phyloP scores from a whole-genome alignment of 2,113 vertebrate genomes.

The Herpetotheres cachinnans region DNA sequence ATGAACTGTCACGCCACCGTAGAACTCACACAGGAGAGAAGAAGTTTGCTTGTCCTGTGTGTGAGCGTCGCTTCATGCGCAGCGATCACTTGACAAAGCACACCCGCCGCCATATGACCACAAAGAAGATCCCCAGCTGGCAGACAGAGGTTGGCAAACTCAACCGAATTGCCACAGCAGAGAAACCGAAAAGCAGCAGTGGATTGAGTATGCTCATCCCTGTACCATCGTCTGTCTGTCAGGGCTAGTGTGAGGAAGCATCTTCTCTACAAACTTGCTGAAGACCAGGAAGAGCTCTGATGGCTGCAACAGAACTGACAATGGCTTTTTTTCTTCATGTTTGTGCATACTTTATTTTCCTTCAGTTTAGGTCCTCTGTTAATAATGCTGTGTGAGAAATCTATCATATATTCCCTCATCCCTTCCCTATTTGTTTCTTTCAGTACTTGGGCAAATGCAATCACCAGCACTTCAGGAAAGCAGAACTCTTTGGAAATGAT shows the following conservation, averaged over 20 bases:
- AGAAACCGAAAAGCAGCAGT: conserved; percentile 52
- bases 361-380: neutral
- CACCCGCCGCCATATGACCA: conserved; percentile 86
- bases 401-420: neutral
- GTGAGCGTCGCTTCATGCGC: conserved; percentile 96
- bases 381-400: conserved; percentile 21
- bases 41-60: conserved; percentile 90
- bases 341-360: neutral
- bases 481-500: neutral
- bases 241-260: neutral
- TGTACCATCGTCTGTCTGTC: conserved; percentile 5
- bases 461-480: conserved; percentile 74
- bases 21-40: conserved; percentile 97
- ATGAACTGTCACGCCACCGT: conserved; percentile 94
- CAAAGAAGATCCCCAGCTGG: conserved; percentile 87
- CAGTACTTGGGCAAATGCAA: conserved; percentile 32
- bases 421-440: neutral
- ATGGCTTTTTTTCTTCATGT: neutral
- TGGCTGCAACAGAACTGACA: neutral
- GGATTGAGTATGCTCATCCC: conserved; percentile 74
- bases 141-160: conserved; percentile 80
- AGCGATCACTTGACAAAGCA: conserved; percentile 98
- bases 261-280: neutral
- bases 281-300: neutral
- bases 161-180: conserved; percentile 66